Evolutionary conservation across 2,113 vertebrate species (phyloP).

Genomic region (Vulpes lagopus): DNA sequence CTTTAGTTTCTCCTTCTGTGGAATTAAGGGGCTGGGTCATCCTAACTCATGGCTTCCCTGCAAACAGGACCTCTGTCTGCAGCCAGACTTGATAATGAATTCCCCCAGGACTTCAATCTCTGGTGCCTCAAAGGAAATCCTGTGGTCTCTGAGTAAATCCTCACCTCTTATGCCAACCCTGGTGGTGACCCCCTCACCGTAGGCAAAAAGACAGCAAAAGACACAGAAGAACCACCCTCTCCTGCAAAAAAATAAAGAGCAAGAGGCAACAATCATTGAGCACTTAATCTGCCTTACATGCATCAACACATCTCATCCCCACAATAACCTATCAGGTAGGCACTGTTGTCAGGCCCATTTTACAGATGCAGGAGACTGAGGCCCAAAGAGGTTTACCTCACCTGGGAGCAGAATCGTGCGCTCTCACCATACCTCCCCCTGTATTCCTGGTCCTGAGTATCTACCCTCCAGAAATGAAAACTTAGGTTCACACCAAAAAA

Average conservation of each 20-base stretch:
- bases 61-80: not conserved
- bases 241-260: not conserved
- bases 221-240: rapidly evolving
- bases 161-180: not conserved
- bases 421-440: not conserved
- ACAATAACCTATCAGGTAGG: no score
- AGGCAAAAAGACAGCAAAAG: not conserved
- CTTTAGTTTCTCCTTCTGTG: not conserved
- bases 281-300: not conserved
- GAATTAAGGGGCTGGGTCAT: not conserved
- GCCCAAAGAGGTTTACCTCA: not conserved
- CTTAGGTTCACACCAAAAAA: not conserved
- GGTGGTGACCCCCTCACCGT: not conserved
- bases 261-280: not conserved
- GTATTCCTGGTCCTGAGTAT: rapidly evolving
- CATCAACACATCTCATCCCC: not conserved
- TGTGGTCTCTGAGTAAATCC: not conserved
- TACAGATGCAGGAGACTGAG: not conserved
- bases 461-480: not conserved
- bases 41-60: not conserved
- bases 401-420: not conserved
- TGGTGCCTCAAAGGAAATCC: not conserved
- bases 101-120: not conserved
- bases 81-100: not conserved
- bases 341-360: not conserved